Percentiles rank a stretch among this genome's conserved stretches.
Conservation (phyloP, 2,888 invertebrate genomes). For the Apotomis capreana region DNA sequence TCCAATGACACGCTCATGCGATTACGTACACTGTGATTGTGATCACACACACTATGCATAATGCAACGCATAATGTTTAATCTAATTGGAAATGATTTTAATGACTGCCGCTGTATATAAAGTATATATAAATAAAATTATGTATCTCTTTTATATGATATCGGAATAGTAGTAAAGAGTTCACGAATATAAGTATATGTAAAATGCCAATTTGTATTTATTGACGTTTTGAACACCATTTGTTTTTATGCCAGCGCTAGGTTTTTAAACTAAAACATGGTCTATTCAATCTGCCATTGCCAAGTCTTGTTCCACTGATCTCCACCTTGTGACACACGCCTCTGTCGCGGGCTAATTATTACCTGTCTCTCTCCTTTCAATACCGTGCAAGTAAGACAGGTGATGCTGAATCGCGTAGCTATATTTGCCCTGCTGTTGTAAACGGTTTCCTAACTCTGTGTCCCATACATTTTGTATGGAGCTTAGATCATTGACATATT, state of each 20-base stretch:
- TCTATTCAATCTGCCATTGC: background rate
- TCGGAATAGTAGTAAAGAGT: slow-evolving; percentile 33
- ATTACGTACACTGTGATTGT: no score
- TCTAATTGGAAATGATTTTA: slow-evolving; percentile 11
- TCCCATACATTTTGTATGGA: no score
- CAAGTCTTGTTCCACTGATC: background rate
- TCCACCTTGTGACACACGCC: no score
- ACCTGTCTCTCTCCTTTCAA: no score
- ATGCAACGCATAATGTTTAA: background rate
- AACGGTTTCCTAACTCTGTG: no score
- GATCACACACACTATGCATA: no score
- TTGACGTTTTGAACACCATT: slow-evolving; percentile 1
- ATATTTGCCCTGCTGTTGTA: no score
- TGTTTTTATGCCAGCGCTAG: background rate
- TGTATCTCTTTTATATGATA: slow-evolving; percentile 35
- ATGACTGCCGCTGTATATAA: slow-evolving; percentile 31
- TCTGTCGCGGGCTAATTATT: no score
- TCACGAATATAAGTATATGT: slow-evolving; percentile 29
- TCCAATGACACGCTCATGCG: no score
- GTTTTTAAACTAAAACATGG: background rate
- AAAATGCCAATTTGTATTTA: slow-evolving; percentile 34
- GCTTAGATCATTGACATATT: no score
- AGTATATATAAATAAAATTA: slow-evolving; percentile 32
- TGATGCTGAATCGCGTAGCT: no score
- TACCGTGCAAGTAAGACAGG: no score